Evolutionary conservation across 1,140 invertebrate species (phyloP).

Genomic region (Odontomachus brunneus): DNA sequence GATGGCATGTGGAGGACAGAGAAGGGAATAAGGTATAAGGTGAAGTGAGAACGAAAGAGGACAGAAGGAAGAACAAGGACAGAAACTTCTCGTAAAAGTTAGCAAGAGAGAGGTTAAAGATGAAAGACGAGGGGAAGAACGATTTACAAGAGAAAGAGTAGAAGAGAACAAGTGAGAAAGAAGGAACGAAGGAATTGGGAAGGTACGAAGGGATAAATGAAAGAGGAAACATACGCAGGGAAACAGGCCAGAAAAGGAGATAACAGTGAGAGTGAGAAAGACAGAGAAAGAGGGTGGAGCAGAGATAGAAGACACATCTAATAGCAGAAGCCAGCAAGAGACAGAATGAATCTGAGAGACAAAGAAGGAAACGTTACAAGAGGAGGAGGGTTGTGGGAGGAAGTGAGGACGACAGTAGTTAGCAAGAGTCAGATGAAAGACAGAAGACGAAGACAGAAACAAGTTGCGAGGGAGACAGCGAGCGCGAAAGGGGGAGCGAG

Average conservation of each 20-base stretch:
- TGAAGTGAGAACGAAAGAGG: conserved; percentile 12
- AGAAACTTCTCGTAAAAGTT: not conserved
- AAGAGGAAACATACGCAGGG: not conserved
- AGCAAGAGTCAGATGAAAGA: conserved; percentile 13
- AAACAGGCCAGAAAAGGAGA: not conserved
- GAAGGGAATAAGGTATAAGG: not conserved
- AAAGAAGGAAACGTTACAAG: conserved; percentile 4
- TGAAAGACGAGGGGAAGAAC: conserved; percentile 24
- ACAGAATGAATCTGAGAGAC: conserved; percentile 5
- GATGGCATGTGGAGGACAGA: not conserved
- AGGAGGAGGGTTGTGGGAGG: not conserved
- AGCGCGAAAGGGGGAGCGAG: conserved; percentile 7
- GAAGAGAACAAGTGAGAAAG: not conserved
- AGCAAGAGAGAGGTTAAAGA: conserved; percentile 16
- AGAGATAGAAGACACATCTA: not conserved
- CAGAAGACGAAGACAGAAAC: conserved; percentile 19
- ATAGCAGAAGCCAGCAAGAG: not conserved
- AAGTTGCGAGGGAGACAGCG: not conserved
- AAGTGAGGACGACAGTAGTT: not conserved
- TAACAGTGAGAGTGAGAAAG: not conserved
- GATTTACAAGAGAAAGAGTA: not conserved
- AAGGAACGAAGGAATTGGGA: not conserved
- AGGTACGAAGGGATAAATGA: conserved; percentile 8
- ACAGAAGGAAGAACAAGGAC: not conserved
- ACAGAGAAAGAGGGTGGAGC: not conserved